These are phyloP conservation scores for Psammodynastes pulverulentus DNA, from an alignment of 2,113 vertebrate species.

Conservation along the genomic window DNA sequence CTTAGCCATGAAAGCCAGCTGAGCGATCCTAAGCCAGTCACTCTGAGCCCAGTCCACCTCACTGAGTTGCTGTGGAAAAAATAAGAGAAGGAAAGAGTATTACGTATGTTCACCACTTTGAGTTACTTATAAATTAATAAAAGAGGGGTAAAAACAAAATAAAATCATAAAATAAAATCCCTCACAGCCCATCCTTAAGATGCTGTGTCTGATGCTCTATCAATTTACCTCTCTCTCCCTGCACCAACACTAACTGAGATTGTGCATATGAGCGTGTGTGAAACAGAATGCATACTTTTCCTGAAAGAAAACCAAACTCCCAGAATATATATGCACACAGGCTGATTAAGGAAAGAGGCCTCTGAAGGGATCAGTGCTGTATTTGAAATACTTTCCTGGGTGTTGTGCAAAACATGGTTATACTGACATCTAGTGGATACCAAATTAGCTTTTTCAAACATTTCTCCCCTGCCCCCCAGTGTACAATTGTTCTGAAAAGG, in stretches of 20 bases:
- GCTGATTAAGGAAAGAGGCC: not conserved
- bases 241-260: not conserved
- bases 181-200: not conserved
- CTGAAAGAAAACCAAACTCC: not conserved
- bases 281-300: not conserved
- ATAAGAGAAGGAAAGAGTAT: not conserved
- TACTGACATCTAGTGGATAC: slow-evolving; percentile 69
- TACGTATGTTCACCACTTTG: not conserved
- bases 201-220: no score
- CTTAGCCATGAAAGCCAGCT: not conserved
- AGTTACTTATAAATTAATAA: not conserved
- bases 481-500: not conserved
- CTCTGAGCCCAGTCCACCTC: not conserved
- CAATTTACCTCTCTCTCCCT: not conserved
- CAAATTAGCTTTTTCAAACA: not conserved
- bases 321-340: no score
- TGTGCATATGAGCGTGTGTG: not conserved
- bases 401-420: slow-evolving; percentile 33
- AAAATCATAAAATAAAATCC: no score
- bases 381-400: not conserved
- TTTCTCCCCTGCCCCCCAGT: not conserved
- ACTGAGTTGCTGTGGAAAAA: not conserved
- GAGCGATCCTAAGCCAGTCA: not conserved
- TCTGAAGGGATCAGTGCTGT: not conserved
- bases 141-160: not conserved